Conservation (phyloP, 23 tunicate genomes). For the Oikopleura dioica region DNA sequence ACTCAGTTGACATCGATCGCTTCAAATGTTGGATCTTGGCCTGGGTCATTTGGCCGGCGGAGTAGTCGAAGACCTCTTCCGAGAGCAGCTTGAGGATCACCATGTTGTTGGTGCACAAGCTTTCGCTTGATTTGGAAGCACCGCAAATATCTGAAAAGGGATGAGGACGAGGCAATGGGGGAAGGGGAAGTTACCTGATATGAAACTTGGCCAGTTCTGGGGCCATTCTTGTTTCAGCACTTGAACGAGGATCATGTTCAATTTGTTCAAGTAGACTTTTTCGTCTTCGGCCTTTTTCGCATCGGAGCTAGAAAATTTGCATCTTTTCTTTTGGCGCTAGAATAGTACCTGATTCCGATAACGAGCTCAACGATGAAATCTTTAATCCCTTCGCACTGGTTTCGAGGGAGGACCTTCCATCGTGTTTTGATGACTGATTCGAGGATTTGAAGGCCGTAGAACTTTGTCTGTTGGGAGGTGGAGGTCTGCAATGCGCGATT, state of each 20-base stretch:
- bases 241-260: slow-evolving; percentile 92
- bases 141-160: slow-evolving; percentile 76
- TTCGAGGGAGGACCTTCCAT: slow-evolving; percentile 90
- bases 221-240: slow-evolving; percentile 99
- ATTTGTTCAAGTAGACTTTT: slow-evolving; percentile 63
- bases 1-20: slow-evolving; percentile 94
- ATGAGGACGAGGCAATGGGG: too few relatives aligned
- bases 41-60: slow-evolving; percentile 98
- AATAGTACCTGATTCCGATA: too few relatives aligned
- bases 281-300: slow-evolving; percentile 57
- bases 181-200: slow-evolving; percentile 24
- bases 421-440: slow-evolving; percentile 83
- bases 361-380: slow-evolving; percentile 72
- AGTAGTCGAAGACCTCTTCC: slow-evolving; percentile 97
- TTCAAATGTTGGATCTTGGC: slow-evolving; percentile 89
- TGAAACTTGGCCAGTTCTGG: slow-evolving; percentile 93
- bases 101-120: slow-evolving; percentile 92
- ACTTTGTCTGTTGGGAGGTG: slow-evolving; percentile 77
- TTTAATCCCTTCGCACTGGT: slow-evolving; percentile 92
- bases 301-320: slow-evolving; percentile 59
- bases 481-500: too few relatives aligned
- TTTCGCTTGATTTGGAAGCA: slow-evolving; percentile 69
- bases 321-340: too few relatives aligned
- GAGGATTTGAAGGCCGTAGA: slow-evolving; percentile 84
- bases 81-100: slow-evolving; percentile 63